Evolutionary conservation across 2,113 vertebrate genomes (phyloP), one percentile per base, ranked within the genome.

Genomic region (Peromyscus leucopus): DNA sequence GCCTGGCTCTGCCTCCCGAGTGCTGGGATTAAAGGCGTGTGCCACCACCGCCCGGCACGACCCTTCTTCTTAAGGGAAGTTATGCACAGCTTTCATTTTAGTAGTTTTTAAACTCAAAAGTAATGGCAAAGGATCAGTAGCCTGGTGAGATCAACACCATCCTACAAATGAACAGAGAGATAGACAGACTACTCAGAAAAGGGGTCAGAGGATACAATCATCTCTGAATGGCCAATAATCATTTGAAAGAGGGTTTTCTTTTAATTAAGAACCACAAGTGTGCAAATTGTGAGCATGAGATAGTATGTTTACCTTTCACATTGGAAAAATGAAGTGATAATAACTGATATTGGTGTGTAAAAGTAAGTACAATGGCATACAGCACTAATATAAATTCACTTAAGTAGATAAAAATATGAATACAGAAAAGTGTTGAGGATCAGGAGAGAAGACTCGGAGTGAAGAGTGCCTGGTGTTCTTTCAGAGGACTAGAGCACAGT

Each of bases 231-330:
- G 36, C 31, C 33, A 88, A 39, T 88, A 46, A 84, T 89, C 42
- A 90, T 76, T 93, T 75, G 63, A 76, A 89, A 91, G n/a, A 84
- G 22, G 16, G 17, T 11, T 67, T 86, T 46, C 21, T 46, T 84
- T 93, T 95, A 71, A 89, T 93, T 94, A 96, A 83, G 55, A 97
- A 76, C 48, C 46, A 65, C 85, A 89, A 42, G 72, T 61, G 59
- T 88, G 39, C 7, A 42, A 91, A 79, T 91, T 87, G 26, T 85
- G 42, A 83, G 4, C 21, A 93, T 31, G 55, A 88, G 31, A 59
- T 76, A 90, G 1, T 21, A 74, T 61, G 89, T 93, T 86, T 65
- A 82, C 48, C 65, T 95, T 71, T 83, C 84, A 76, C 82, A 65
- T 51, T 89, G 67, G 75, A 55, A 91, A 80, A 79, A 86, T 6